These are phyloP conservation scores for Piscicola geometra DNA, from an alignment of 2,888 invertebrate species.

Conservation along the genomic window DNA sequence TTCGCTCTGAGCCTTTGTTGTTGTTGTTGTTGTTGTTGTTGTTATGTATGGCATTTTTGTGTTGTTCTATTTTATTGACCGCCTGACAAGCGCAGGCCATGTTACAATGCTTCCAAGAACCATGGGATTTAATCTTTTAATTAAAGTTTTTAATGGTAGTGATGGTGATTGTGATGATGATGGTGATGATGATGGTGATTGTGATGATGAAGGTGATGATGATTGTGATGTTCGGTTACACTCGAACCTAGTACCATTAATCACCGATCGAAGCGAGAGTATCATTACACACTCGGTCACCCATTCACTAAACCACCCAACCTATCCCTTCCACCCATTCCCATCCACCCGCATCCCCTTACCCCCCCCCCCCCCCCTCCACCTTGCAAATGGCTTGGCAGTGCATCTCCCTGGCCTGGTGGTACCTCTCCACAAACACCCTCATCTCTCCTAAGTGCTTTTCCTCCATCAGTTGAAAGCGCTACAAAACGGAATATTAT, in stretches of 20 bases:
- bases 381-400: conserved; percentile 87
- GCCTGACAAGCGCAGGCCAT: too few species aligned
- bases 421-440: conserved; percentile 82
- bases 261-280: too few species aligned
- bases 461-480: conserved; percentile 91
- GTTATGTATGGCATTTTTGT: not conserved
- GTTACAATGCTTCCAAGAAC: too few species aligned
- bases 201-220: too few species aligned
- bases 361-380: conserved; percentile 58
- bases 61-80: not conserved
- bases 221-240: too few species aligned
- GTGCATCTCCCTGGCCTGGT: conserved; percentile 68
- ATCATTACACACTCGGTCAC: too few species aligned
- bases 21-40: not conserved
- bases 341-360: too few species aligned
- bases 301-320: too few species aligned
- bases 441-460: conserved; percentile 89
- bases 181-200: too few species aligned
- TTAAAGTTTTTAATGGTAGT: not conserved
- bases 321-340: too few species aligned
- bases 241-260: too few species aligned
- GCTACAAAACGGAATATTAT: conserved; percentile 35
- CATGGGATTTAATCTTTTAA: not conserved
- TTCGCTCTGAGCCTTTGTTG: conserved; percentile 74
- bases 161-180: not conserved